Evolutionary conservation across 30 jellyfish, hydroid and myxozoan species (phyloP), one percentile per base, ranked within the genome.

Genomic region (Chrysaora quinquecirrha): DNA sequence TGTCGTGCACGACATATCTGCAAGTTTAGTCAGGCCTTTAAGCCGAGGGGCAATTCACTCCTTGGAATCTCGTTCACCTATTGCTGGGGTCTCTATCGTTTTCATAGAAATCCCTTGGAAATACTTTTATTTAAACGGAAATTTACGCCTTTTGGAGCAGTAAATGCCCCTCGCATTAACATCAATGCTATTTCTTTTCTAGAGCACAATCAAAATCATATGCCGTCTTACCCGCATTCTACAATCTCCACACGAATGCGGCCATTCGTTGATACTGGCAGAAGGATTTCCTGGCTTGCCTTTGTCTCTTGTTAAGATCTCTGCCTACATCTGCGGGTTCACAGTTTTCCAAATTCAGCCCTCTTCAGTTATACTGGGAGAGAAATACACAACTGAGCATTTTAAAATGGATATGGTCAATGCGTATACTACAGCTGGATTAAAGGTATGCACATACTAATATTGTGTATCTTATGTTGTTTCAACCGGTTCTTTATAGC

Each of bases 261-360:
- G 97, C n/a, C 94, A 89, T 69, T 67, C 90, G 48, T 22, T 89
- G 86, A 69, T 89, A 7, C 78, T 89, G 22, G 78, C 90, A 24
- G 84, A 82, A 24, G 97, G 97, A 18, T 89, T 54, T 30, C 94
- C 97, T 31, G 94, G 87, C 34, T 76, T 82, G 19, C 88, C 90
- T 1, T 82, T 85, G 0, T 66, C 90, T 2, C n/a, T 82, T n/a
- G 83, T 89, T 61, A 80, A 76, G 70, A 34, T 74, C 48, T 56
- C 87, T 23, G 86, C 92, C 10, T 74, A 80, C 63, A 80, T 81
- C 54, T 74, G 89, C 48, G 94, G 90, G 29, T 72, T 72, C 80
- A 66, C 83, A 14, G 76, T 89, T 20, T 58, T 61, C 65, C 90
- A 87, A 32, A 64, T 89, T 11, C 87, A 80, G 1, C 89, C 90